Percentiles rank a stretch among this genome's conserved stretches.
Evolutionary conservation across 2,797 vertebrate genomes (phyloP).

Genomic region (Crocodylus rhombifer): DNA sequence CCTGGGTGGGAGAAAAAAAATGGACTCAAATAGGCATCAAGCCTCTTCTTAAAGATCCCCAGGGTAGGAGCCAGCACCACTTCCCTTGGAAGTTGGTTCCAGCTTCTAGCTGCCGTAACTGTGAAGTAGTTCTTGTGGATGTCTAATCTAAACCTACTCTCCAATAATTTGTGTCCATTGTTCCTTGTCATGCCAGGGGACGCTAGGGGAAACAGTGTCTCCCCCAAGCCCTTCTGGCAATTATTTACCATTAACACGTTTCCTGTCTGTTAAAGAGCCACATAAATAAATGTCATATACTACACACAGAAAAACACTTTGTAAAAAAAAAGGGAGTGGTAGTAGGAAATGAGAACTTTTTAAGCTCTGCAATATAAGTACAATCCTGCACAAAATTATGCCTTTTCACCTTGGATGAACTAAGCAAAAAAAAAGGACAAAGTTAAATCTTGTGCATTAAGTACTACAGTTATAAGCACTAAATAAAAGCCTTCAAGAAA

Average conservation of each 20-base stretch:
- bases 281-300: background rate
- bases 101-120: no score
- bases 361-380: background rate
- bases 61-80: no score
- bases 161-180: no score
- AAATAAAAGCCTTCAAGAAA: background rate
- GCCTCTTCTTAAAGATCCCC: no score
- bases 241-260: background rate
- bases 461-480: background rate
- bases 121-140: no score
- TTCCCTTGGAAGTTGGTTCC: no score
- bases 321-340: background rate
- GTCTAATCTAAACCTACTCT: no score
- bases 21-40: no score
- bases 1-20: no score
- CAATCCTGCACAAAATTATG: background rate
- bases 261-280: background rate
- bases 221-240: no score
- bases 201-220: no score
- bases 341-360: background rate
- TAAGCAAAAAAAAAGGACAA: background rate
- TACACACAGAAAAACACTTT: background rate
- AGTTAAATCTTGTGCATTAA: background rate
- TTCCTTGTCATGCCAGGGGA: no score
- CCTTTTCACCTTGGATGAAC: background rate